phyloP scores from a whole-genome alignment of 2,113 vertebrate species.

The Gavia stellata region DNA sequence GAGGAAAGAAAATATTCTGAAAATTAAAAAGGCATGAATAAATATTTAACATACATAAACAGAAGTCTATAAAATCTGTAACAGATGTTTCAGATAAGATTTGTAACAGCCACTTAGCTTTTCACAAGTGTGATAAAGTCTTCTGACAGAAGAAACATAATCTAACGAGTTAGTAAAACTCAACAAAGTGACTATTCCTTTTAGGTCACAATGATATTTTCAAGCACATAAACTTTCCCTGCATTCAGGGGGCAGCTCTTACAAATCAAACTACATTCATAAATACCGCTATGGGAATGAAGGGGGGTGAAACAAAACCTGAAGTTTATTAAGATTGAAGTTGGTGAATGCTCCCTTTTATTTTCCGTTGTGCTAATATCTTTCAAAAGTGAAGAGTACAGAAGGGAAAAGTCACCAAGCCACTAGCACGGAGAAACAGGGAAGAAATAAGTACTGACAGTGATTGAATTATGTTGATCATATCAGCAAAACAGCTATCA shows the following conservation, averaged over 20 bases:
- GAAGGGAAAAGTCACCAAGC: not conserved
- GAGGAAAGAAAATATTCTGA: constrained; percentile 57
- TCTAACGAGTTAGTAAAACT: not conserved
- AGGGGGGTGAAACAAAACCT: not conserved
- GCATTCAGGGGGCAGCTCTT: not conserved
- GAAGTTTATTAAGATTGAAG: not conserved
- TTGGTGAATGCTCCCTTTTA: not conserved
- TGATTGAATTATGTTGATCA: constrained; percentile 79
- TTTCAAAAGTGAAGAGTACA: not conserved
- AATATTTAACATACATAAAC: constrained; percentile 50
- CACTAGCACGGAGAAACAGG: constrained; percentile 57
- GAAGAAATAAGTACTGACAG: constrained; percentile 73
- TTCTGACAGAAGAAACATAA: not conserved
- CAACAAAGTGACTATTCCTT: not conserved
- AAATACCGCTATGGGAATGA: not conserved
- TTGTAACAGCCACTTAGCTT: not conserved
- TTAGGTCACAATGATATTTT: not conserved
- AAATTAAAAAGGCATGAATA: constrained; percentile 66
- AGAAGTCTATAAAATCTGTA: not conserved
- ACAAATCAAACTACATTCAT: not conserved
- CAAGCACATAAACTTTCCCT: not conserved
- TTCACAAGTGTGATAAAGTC: not conserved
- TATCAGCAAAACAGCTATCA: constrained; percentile 76
- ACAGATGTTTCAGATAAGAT: not conserved
- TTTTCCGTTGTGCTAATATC: not conserved